A percentile compares a stretch with the other conserved stretches of the same genome.
phyloP scores from a whole-genome alignment of 2,888 invertebrate genomes.

The Nephrotoma guestfalica region DNA sequence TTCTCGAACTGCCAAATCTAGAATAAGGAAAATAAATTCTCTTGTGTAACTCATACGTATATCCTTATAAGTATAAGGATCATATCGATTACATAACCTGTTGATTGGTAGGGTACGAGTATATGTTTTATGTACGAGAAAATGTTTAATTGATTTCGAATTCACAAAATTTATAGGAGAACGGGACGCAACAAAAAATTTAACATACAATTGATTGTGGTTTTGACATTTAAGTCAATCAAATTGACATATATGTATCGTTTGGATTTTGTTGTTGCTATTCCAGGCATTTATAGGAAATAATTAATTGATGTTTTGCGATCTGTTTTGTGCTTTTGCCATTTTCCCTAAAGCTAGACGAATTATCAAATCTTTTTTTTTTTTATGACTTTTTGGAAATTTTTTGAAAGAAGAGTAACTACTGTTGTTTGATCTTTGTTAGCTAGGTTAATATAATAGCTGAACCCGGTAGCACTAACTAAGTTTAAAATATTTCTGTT shows the following conservation, averaged over 20 bases:
- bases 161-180: background rate
- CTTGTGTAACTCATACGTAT: background rate
- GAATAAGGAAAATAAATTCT: background rate
- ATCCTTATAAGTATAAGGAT: background rate
- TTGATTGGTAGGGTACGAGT: background rate
- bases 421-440: no score
- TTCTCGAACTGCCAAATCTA: background rate
- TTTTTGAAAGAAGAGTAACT: no score
- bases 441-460: no score
- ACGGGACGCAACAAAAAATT: background rate
- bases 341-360: background rate
- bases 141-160: background rate
- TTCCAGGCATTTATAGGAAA: background rate
- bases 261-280: background rate
- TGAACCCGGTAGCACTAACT: no score
- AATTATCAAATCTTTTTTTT: no score
- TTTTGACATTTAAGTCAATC: background rate
- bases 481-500: no score
- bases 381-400: no score
- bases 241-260: background rate
- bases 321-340: background rate
- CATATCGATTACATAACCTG: background rate
- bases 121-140: background rate
- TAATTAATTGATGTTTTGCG: background rate
- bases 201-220: background rate